A percentile compares a stretch with the other conserved stretches of the same genome.
phyloP scores from a whole-genome alignment of 2,888 invertebrate species.

The Conomelus anceps region DNA sequence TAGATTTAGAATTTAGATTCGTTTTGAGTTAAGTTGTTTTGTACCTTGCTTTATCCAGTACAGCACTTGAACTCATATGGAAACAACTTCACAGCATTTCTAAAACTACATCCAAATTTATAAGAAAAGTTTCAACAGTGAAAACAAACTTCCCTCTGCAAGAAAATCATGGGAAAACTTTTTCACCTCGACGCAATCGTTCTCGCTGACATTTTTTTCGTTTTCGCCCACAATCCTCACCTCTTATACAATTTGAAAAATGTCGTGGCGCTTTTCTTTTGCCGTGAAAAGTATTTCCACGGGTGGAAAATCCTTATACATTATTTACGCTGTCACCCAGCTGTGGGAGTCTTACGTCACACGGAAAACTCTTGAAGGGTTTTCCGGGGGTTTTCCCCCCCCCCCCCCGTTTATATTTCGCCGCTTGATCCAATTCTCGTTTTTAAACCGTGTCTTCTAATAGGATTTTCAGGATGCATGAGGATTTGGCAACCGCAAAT shows the following conservation, averaged over 20 bases:
- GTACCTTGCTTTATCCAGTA: too few relatives aligned
- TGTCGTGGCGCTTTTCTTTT: neutral
- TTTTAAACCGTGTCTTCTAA: neutral
- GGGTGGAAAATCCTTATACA: neutral
- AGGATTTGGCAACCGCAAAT: neutral
- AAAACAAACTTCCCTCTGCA: neutral
- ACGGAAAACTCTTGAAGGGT: neutral
- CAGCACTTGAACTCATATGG: too few relatives aligned
- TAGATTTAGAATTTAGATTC: too few relatives aligned
- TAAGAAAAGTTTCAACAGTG: neutral
- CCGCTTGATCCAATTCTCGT: neutral
- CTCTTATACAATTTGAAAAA: neutral
- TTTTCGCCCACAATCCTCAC: neutral
- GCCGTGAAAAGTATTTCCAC: neutral
- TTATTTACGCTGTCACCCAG: neutral
- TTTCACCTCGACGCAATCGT: neutral
- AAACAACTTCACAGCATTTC: neutral
- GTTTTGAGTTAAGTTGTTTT: neutral
- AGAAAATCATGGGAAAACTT: neutral
- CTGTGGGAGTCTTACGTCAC: neutral
- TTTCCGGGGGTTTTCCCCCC: neutral
- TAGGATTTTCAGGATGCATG: neutral
- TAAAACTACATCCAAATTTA: neutral
- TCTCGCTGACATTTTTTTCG: too few relatives aligned
- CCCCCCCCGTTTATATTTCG: too few relatives aligned